Conservation (phyloP, 2,888 invertebrate genomes). For the Pandemis cinnamomeana region DNA sequence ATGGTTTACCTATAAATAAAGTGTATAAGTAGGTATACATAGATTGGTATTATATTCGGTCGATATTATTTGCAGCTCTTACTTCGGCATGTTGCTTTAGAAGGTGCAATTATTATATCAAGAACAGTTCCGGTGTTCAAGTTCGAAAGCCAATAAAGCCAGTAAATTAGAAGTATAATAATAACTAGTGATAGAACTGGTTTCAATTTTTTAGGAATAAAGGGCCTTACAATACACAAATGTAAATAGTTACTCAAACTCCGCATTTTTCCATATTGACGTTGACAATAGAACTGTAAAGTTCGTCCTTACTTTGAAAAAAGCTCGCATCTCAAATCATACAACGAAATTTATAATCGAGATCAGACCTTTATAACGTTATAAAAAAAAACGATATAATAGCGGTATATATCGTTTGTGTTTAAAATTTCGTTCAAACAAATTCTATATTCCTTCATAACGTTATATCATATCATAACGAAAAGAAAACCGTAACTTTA, state of each 20-base stretch:
- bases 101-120: constrained; percentile 55
- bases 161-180: constrained; percentile 55
- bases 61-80: constrained; percentile 42
- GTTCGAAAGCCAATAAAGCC: constrained; percentile 66
- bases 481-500: too few relatives aligned
- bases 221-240: not conserved
- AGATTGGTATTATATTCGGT: not conserved
- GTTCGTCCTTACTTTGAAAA: not conserved
- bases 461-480: too few relatives aligned
- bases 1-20: constrained; percentile 52
- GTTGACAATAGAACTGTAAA: not conserved
- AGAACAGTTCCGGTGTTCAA: constrained; percentile 52
- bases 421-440: too few relatives aligned
- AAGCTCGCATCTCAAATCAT: too few relatives aligned
- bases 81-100: constrained; percentile 56
- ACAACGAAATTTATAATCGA: too few relatives aligned
- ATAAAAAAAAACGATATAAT: too few relatives aligned
- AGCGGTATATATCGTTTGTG: too few relatives aligned
- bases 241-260: not conserved
- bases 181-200: not conserved
- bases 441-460: too few relatives aligned
- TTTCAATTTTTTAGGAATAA: not conserved
- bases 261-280: not conserved
- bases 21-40: not conserved
- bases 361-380: too few relatives aligned